These are phyloP conservation scores for Thymelicus acteon DNA, from an alignment of 2,888 invertebrate species.

Conservation along the genomic window DNA sequence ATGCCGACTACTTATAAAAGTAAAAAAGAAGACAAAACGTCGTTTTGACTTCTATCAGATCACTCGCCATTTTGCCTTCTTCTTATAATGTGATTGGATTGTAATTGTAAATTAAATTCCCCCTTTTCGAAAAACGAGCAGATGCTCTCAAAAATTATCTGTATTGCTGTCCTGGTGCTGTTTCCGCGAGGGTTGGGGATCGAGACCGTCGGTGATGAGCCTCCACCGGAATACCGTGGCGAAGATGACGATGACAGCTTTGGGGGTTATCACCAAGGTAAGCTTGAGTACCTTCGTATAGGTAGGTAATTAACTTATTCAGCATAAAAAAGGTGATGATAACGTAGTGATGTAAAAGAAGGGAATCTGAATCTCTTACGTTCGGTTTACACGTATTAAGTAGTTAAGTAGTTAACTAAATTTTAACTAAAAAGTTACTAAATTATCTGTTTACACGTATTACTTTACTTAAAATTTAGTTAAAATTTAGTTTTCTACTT, in stretches of 20 bases:
- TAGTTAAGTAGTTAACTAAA: too few species aligned
- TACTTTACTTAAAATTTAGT: too few species aligned
- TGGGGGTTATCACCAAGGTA: constrained; percentile 22
- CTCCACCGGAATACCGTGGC: constrained; percentile 16
- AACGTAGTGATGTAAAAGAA: too few species aligned
- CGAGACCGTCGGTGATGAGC: constrained; percentile 24
- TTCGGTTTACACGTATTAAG: too few species aligned
- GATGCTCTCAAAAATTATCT: constrained; percentile 38
- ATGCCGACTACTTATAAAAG: background rate
- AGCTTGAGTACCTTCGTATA: background rate
- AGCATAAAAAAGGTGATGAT: too few species aligned
- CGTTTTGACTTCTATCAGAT: background rate
- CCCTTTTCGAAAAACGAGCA: constrained; percentile 35
- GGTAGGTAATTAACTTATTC: too few species aligned
- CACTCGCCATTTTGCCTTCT: background rate
- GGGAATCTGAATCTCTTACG: too few species aligned
- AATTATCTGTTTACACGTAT: too few species aligned
- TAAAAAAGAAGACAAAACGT: background rate
- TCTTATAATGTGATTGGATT: background rate
- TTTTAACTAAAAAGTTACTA: too few species aligned
- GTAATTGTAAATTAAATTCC: constrained; percentile 15
- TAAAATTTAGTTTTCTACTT: too few species aligned
- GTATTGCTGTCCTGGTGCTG: constrained; percentile 16
- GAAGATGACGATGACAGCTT: constrained; percentile 23
- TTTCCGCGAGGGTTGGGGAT: constrained; percentile 1